Evolutionary conservation across 2,888 invertebrate genomes (phyloP).

Genomic region (Philopedon plagiatum): DNA sequence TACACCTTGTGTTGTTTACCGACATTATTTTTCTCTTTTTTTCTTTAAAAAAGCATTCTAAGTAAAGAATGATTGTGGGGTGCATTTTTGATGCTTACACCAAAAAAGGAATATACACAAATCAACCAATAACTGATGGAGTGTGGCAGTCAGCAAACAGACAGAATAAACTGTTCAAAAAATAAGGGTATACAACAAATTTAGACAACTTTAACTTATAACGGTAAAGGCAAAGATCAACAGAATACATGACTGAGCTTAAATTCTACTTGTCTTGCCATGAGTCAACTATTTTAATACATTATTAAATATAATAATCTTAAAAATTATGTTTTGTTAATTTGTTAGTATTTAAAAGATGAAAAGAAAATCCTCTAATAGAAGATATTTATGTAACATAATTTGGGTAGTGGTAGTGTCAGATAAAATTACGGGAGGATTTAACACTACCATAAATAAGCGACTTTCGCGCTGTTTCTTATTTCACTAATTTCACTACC

Average conservation of each 20-base stretch:
- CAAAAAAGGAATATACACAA: constrained; percentile 32
- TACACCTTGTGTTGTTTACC: constrained; percentile 22
- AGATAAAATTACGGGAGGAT: constrained; percentile 47
- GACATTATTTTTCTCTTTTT: constrained; percentile 19
- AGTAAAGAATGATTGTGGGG: constrained; percentile 32
- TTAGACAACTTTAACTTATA: neutral
- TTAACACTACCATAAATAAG: constrained; percentile 48
- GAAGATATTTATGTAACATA: constrained; percentile 37
- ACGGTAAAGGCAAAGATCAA: neutral
- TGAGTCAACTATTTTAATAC: too few relatives aligned
- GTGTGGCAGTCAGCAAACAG: constrained; percentile 13
- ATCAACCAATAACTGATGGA: constrained; percentile 21
- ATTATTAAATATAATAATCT: too few relatives aligned
- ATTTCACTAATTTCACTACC: constrained; percentile 49
- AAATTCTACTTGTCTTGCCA: too few relatives aligned
- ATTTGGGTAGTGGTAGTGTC: constrained; percentile 44
- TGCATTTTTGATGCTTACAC: constrained; percentile 27
- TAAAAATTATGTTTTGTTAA: too few relatives aligned
- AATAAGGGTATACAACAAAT: neutral
- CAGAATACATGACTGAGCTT: too few relatives aligned
- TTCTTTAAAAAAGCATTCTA: constrained; percentile 11
- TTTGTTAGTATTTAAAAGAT: neutral
- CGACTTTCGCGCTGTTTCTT: constrained; percentile 46
- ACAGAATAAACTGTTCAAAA: neutral
- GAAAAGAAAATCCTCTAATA: constrained; percentile 14